phyloP scores from a whole-genome alignment of 2,113 vertebrate species.

The Polyodon spathula region DNA sequence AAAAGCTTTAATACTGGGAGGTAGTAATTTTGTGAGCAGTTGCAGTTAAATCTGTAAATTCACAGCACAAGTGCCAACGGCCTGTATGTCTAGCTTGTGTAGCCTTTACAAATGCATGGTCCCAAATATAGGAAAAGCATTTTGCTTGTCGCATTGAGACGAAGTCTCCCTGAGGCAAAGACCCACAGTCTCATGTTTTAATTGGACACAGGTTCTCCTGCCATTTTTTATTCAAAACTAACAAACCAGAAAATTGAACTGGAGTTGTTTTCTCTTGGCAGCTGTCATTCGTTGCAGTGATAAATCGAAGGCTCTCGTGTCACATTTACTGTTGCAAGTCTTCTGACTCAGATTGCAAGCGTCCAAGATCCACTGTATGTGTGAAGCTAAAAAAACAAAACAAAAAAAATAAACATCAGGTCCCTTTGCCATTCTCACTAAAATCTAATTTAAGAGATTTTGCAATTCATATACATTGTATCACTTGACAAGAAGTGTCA shows the following conservation, averaged over 20 bases:
- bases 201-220: not conserved
- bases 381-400: too few relatives aligned
- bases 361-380: too few relatives aligned
- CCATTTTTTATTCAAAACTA: not conserved
- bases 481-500: too few relatives aligned
- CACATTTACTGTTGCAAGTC: not conserved
- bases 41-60: too few relatives aligned
- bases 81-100: not conserved
- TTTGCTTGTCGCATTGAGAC: not conserved
- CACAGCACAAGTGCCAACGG: not conserved
- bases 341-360: too few relatives aligned
- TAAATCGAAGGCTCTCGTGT: slow-evolving; percentile 1
- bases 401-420: too few relatives aligned
- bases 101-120: not conserved
- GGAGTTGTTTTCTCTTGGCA: not conserved
- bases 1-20: too few relatives aligned
- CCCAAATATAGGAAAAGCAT: not conserved
- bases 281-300: not conserved
- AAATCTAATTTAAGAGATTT: too few relatives aligned
- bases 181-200: not conserved
- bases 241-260: not conserved
- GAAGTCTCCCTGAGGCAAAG: not conserved
- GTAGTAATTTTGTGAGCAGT: too few relatives aligned
- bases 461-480: too few relatives aligned
- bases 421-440: too few relatives aligned